A percentile compares a stretch with the other conserved stretches of the same genome.
Evolutionary conservation across 2,888 invertebrate genomes (phyloP).

Genomic region (Sphecodes monilicornis): DNA sequence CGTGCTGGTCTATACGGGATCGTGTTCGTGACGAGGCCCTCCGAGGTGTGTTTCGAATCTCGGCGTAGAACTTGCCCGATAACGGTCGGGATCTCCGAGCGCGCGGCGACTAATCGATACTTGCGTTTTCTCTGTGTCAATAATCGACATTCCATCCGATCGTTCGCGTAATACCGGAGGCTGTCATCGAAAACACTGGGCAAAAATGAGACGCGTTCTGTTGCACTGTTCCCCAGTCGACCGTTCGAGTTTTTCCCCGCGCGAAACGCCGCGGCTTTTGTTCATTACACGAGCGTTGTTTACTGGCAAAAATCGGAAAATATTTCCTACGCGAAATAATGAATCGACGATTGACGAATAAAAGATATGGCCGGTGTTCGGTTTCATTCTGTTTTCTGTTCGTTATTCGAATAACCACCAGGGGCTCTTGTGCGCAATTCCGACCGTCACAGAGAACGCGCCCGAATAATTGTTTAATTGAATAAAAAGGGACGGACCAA

Average conservation of each 20-base stretch:
- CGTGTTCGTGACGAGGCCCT: constrained; percentile 42
- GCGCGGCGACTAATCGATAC: constrained; percentile 43
- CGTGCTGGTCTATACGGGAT: constrained; percentile 59
- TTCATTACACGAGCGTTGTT: not conserved
- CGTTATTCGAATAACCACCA: not conserved
- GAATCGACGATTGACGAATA: not conserved
- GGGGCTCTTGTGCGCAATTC: not conserved
- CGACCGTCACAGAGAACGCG: not conserved
- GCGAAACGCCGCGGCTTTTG: not conserved
- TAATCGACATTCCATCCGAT: constrained; percentile 28
- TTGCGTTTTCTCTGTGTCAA: constrained; percentile 39
- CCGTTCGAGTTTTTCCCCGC: not conserved
- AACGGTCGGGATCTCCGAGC: constrained; percentile 1
- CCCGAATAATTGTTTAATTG: constrained; percentile 3
- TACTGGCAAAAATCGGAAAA: not conserved
- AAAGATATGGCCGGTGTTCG: not conserved
- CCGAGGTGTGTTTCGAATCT: constrained; percentile 51
- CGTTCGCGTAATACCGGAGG: constrained; percentile 4
- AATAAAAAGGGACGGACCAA: not conserved
- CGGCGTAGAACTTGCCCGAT: constrained; percentile 40
- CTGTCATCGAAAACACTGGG: not conserved
- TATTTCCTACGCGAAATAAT: not conserved
- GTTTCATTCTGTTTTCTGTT: not conserved
- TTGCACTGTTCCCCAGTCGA: not conserved
- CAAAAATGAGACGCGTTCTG: not conserved